A percentile compares a stretch with the other conserved stretches of the same genome.
Conservation (phyloP, 2,797 vertebrate genomes). For the Paedocypris micromegethes region DNA sequence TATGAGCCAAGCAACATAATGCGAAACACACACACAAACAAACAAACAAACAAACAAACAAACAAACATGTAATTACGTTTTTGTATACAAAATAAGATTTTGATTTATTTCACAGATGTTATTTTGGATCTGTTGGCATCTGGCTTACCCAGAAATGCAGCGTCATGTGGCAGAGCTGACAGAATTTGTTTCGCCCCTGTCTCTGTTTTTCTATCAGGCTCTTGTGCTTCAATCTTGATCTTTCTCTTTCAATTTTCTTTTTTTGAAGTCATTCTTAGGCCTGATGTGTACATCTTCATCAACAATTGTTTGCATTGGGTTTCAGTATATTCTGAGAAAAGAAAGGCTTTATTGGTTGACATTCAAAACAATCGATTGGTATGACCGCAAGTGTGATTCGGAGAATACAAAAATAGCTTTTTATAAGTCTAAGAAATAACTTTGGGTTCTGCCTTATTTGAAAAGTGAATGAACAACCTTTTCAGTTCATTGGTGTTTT, state of each 20-base stretch:
- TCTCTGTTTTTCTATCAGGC: slow-evolving; percentile 34
- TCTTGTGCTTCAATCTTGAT: neutral
- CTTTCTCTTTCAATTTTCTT: slow-evolving; percentile 1
- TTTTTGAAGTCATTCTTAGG: slow-evolving; percentile 13
- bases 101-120: slow-evolving; percentile 39
- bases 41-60: no score
- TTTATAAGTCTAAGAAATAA: no score
- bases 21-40: no score
- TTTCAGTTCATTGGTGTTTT: neutral
- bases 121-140: slow-evolving; percentile 39
- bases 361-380: no score
- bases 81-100: neutral
- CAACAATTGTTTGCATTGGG: neutral
- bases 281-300: neutral
- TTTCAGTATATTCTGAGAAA: neutral
- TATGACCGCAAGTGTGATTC: no score
- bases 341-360: neutral
- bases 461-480: slow-evolving; percentile 1
- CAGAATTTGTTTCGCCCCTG: slow-evolving; percentile 43
- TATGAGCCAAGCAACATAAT: no score
- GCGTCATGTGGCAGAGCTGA: slow-evolving; percentile 35
- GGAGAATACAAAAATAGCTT: no score
- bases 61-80: no score
- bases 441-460: neutral
- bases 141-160: slow-evolving; percentile 31